phyloP scores from a whole-genome alignment of 2,797 vertebrate genomes.

The Adrianichthys oophorus region DNA sequence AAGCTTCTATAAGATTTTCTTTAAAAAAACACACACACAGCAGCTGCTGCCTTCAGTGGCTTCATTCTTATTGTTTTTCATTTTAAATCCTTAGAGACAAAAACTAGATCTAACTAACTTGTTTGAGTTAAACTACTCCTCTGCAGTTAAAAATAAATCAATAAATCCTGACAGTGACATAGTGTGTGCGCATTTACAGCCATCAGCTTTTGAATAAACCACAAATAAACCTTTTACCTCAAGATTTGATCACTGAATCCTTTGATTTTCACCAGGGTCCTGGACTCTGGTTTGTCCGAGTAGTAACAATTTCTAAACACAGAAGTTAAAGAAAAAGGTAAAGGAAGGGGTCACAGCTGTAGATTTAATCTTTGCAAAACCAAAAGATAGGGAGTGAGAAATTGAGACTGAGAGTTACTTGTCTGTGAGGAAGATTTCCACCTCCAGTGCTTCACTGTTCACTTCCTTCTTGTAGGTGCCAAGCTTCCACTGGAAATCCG shows the following conservation, averaged over 20 bases:
- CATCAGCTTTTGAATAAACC: neutral
- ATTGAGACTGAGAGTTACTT: conserved; percentile 19
- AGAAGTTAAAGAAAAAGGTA: neutral
- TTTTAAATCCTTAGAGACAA: no score
- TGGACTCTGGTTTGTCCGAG: rapidly evolving
- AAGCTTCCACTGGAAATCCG: rapidly evolving
- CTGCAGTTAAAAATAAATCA: no score
- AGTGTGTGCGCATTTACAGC: no score
- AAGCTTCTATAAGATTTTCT: no score
- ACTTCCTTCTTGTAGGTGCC: conserved; percentile 59
- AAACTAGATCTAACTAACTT: no score
- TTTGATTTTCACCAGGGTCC: conserved; percentile 63
- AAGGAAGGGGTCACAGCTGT: neutral
- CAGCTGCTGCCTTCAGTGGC: no score
- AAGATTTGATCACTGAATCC: conserved; percentile 86
- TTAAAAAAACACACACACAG: no score
- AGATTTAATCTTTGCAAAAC: neutral
- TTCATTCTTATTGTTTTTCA: no score
- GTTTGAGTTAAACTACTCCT: no score
- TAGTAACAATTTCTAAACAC: rapidly evolving
- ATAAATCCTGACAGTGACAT: no score
- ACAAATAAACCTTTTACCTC: conserved; percentile 71
- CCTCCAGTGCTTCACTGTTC: conserved; percentile 70
- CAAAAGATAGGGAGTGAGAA: neutral
- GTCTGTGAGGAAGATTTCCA: conserved; percentile 48